These are phyloP conservation scores for Brenthis daphne DNA, from an alignment of 2,888 invertebrate species.

Conservation along the genomic window DNA sequence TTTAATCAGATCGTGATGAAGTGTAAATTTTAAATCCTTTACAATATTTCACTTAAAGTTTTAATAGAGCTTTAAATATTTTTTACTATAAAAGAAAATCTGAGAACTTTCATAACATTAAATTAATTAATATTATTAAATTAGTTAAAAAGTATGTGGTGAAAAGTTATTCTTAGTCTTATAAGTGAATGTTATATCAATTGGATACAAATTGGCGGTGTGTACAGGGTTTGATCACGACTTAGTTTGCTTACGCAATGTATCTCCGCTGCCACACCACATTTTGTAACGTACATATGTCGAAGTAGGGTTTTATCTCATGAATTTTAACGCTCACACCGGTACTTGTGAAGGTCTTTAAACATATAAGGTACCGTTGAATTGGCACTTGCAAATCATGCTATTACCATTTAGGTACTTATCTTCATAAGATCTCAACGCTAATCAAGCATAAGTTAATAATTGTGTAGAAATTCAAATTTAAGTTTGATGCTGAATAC, in stretches of 20 bases:
- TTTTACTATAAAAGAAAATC: too few species aligned
- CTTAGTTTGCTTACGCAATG: slow-evolving; percentile 32
- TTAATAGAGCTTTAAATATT: too few species aligned
- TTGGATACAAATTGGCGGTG: slow-evolving; percentile 9
- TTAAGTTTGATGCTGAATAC: too few species aligned
- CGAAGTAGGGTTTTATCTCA: slow-evolving; percentile 43
- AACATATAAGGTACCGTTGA: slow-evolving; percentile 13
- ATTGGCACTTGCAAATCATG: neutral
- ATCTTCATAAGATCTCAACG: too few species aligned
- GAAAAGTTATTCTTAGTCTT: neutral
- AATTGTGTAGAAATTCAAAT: too few species aligned
- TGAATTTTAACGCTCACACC: slow-evolving; percentile 17
- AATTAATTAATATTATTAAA: too few species aligned
- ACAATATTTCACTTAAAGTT: too few species aligned
- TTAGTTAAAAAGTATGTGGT: neutral
- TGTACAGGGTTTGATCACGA: slow-evolving; percentile 23
- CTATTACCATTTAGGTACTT: too few species aligned
- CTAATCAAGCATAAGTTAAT: too few species aligned
- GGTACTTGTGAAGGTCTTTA: slow-evolving; percentile 15
- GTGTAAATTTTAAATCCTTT: too few species aligned
- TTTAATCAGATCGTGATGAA: too few species aligned
- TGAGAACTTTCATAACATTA: too few species aligned
- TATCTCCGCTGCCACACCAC: slow-evolving; percentile 25
- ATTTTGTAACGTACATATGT: slow-evolving; percentile 39
- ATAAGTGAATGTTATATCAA: slow-evolving; percentile 15